These are phyloP conservation scores for Mactromeris polynyma DNA, from an alignment of 2,888 invertebrate species.

Conservation along the genomic window DNA sequence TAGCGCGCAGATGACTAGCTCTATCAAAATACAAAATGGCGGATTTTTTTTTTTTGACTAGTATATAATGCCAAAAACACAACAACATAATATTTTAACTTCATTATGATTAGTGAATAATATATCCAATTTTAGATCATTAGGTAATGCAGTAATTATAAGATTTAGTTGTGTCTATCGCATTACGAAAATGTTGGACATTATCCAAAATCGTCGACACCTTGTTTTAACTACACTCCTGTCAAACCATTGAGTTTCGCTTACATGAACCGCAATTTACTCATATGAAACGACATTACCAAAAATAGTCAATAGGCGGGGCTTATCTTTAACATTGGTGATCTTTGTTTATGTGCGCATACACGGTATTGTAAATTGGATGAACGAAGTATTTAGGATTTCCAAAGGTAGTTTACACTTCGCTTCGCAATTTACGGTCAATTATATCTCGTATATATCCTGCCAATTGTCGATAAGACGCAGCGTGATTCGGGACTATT, in stretches of 20 bases:
- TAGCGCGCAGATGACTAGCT: too few species aligned
- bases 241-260: not conserved
- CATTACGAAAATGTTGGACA: not conserved
- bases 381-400: not conserved
- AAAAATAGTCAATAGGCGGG: slow-evolving; percentile 45
- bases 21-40: too few species aligned
- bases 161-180: slow-evolving; percentile 6
- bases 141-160: not conserved
- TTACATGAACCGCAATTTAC: slow-evolving; percentile 24
- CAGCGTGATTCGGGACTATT: slow-evolving; percentile 49
- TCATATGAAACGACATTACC: slow-evolving; percentile 34
- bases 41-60: too few species aligned
- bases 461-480: not conserved
- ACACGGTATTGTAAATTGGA: not conserved
- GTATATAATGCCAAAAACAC: not conserved
- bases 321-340: not conserved
- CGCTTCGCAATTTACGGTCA: not conserved
- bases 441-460: not conserved
- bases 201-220: not conserved
- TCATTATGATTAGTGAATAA: not conserved
- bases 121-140: not conserved
- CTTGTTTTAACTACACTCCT: slow-evolving; percentile 12
- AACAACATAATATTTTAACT: not conserved
- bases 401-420: not conserved
- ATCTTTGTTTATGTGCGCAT: not conserved